Base-by-base conservation (phyloP, 2,113 vertebrate genomes). In the Echinops telfairi region DNA sequence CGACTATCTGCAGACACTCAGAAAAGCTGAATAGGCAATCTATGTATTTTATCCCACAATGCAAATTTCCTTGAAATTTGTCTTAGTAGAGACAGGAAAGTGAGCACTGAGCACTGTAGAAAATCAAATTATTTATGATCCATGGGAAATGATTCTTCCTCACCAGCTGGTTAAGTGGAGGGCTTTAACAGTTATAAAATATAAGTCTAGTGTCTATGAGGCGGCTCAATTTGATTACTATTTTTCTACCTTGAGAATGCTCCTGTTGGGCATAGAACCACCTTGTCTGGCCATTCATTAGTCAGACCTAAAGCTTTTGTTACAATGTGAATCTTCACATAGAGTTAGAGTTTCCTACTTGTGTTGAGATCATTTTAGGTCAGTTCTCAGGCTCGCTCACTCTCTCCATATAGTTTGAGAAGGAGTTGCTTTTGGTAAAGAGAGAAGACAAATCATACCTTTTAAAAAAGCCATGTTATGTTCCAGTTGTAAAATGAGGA, bases 181-280 rank as follows among this genome's bases (percentile, higher is more conserved):
- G 96, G 91, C 84, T 94, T 89, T 92, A 88, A 86, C 89, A 87
- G 68, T 20, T 29, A 91, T 95, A 93, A 97, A 97, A 89, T 88
- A 96, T 96, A 97, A 97, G 97, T 97, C 96, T 95, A 66, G 31
- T 83, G 23, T 90, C 95, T 96, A 93, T 9, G 85, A 97, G 96
- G 23, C 93, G 96, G 81, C 90, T 97, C 40, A 7, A 47, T 97
- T 97, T 97, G 97, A 83, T 85, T 76, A 94, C 88, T 96, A 36
- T 97, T 97, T 98, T 97, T 96, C 81, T 96, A 97, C 95, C 38
- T 94, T 60, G 73, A 97, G 91, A 95, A 86, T 94, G 60, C 95
- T 97, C 73, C 89, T 97, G 33, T 88, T 96, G 93, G 95, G 92
- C 95, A 94, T 97, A 95, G 91, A 91, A 79, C 79, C 88, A 88